These are phyloP conservation scores for Vidua macroura DNA, from an alignment of 2,113 vertebrate species.

Conservation along the genomic window DNA sequence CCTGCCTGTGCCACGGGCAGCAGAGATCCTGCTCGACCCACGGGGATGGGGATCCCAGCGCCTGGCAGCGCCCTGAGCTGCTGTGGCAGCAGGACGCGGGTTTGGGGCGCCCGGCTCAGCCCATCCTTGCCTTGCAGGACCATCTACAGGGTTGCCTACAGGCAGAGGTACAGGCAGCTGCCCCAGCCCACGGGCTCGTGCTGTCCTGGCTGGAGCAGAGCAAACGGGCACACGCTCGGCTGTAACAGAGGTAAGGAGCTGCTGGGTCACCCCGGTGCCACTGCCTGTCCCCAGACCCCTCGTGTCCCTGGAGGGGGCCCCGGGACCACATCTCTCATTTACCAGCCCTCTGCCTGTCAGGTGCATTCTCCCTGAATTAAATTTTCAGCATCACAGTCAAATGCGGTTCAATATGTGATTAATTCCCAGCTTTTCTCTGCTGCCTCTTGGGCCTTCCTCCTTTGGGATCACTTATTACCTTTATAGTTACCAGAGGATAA, in stretches of 20 bases:
- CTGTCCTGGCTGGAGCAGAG: slow-evolving; percentile 87
- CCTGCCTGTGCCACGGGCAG: fast-evolving
- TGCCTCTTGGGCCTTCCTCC: background rate
- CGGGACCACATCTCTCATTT: background rate
- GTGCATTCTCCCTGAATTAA: background rate
- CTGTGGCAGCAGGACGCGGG: background rate
- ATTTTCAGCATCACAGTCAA: background rate
- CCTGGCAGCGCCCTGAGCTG: background rate
- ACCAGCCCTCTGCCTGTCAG: background rate
- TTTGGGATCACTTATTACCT: background rate
- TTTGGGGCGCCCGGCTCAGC: background rate
- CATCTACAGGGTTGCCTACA: slow-evolving; percentile 82
- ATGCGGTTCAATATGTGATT: background rate
- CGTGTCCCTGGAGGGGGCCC: background rate
- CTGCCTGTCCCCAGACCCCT: fast-evolving
- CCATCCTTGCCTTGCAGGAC: slow-evolving; percentile 72
- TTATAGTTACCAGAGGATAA: slow-evolving; percentile 6
- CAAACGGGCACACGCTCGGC: slow-evolving; percentile 31
- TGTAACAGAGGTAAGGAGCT: slow-evolving; percentile 83
- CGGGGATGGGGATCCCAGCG: background rate
- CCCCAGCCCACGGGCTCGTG: slow-evolving; percentile 69
- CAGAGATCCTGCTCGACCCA: fast-evolving
- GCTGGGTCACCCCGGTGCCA: background rate
- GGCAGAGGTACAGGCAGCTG: slow-evolving; percentile 64
- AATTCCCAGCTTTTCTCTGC: slow-evolving; percentile 10